Percentiles rank a stretch among this genome's conserved stretches.
These are phyloP conservation scores for Mythimna impura DNA, from an alignment of 2,888 invertebrate species.

Conservation along the genomic window DNA sequence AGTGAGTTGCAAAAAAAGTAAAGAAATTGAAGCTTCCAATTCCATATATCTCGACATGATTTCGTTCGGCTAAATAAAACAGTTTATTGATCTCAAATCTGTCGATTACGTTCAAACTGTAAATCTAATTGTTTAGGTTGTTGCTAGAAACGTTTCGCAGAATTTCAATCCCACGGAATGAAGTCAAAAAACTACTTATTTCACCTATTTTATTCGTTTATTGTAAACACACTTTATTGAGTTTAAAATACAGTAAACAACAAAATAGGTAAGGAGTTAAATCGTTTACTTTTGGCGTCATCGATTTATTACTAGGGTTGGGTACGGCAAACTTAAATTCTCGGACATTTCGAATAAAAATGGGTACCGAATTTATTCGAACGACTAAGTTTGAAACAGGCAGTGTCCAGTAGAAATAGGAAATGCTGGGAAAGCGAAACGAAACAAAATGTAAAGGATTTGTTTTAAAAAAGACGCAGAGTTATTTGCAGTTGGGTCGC, in stretches of 20 bases:
- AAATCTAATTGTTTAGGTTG: slow-evolving; percentile 15
- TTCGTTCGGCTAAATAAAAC: too few relatives aligned
- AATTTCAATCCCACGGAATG: slow-evolving; percentile 24
- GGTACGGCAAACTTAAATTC: slow-evolving; percentile 1
- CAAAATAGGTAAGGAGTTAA: slow-evolving; percentile 58
- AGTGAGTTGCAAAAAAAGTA: not conserved
- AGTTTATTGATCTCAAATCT: slow-evolving; percentile 15
- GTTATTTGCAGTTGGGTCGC: slow-evolving; percentile 33
- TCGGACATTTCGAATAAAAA: slow-evolving; percentile 33
- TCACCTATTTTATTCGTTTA: slow-evolving; percentile 38
- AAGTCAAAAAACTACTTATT: slow-evolving; percentile 38
- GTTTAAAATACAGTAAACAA: slow-evolving; percentile 56
- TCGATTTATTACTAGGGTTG: slow-evolving; percentile 63
- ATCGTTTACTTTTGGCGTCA: slow-evolving; percentile 68
- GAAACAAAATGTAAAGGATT: slow-evolving; percentile 46
- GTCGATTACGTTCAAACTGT: slow-evolving; percentile 21
- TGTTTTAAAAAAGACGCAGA: slow-evolving; percentile 43
- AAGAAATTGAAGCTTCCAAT: not conserved
- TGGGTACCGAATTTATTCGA: slow-evolving; percentile 36
- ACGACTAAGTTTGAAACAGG: slow-evolving; percentile 49
- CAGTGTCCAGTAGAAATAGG: slow-evolving; percentile 38
- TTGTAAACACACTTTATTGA: slow-evolving; percentile 45
- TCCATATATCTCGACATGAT: not conserved
- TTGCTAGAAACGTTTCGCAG: slow-evolving; percentile 17
- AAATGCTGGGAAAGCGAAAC: slow-evolving; percentile 35